Percentiles rank a stretch among this genome's conserved stretches.
Conservation (phyloP, 1,140 invertebrate species). For the Leptinotarsa lineolata region DNA sequence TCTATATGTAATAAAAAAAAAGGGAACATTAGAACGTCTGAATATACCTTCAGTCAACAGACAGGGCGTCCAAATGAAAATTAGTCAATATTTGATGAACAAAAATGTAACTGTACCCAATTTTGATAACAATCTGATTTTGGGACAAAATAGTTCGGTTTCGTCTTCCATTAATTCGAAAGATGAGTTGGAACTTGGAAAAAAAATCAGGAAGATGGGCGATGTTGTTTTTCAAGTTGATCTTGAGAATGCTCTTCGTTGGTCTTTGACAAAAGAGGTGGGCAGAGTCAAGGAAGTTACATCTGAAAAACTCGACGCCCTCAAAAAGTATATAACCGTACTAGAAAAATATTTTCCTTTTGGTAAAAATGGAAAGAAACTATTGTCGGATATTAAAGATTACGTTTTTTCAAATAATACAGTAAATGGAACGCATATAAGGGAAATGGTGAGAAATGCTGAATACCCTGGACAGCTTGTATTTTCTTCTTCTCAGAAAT, state of each 20-base stretch:
- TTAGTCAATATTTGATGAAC: conserved; percentile 54
- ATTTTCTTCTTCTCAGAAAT: conserved; percentile 66
- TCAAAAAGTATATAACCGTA: conserved; percentile 74
- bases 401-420: conserved; percentile 54
- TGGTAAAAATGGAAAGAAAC: conserved; percentile 64
- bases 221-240: conserved; percentile 80
- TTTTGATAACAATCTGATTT: no score
- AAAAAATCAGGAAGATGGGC: conserved; percentile 52
- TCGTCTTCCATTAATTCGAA: not conserved
- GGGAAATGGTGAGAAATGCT: conserved; percentile 59
- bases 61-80: conserved; percentile 53
- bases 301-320: conserved; percentile 70
- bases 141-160: no score
- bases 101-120: conserved; percentile 48
- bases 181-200: not conserved
- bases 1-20: conserved; percentile 10
- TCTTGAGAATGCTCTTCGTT: conserved; percentile 80
- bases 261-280: conserved; percentile 82
- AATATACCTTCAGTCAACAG: conserved; percentile 33
- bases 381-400: conserved; percentile 62
- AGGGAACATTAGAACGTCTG: not conserved
- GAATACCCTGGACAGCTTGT: conserved; percentile 61
- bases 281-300: conserved; percentile 68
- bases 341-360: conserved; percentile 77
- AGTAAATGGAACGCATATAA: conserved; percentile 65